Conservation (phyloP, 2,113 vertebrate species). For the Pelecanoides urinatrix region DNA sequence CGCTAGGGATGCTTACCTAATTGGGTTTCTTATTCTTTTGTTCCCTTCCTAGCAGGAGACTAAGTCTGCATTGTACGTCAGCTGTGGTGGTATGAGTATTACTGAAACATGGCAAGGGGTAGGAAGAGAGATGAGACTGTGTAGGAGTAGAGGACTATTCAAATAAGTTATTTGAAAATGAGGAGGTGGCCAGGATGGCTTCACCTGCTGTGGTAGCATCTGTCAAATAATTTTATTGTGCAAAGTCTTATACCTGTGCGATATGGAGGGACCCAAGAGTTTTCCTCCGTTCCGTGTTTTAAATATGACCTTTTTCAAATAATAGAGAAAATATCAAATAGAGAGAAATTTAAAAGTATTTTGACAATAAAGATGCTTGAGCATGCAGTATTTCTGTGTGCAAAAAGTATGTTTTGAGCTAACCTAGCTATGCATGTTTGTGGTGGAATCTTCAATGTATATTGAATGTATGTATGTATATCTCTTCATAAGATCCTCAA, state of each 20-base stretch:
- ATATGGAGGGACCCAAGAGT: not conserved
- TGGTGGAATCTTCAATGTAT: not conserved
- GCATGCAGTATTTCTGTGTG: not conserved
- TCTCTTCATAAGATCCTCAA: not conserved
- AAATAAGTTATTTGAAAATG: not conserved
- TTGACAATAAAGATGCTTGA: not conserved
- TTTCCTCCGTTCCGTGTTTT: not conserved
- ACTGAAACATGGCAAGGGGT: not conserved
- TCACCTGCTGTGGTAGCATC: not conserved
- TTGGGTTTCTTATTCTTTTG: not conserved
- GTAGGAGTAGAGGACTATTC: not conserved
- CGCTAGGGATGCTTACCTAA: not conserved
- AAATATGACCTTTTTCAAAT: not conserved
- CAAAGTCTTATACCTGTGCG: not conserved
- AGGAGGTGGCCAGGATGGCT: not conserved
- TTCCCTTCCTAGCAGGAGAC: not conserved
- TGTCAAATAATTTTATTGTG: not conserved
- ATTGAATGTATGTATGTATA: accelerated
- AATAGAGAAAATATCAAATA: not conserved
- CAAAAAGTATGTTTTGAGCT: not conserved
- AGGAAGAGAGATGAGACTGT: not conserved
- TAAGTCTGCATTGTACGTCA: not conserved
- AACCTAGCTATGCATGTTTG: not conserved
- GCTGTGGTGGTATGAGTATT: not conserved
- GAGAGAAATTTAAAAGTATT: not conserved